A percentile compares a stretch with the other conserved stretches of the same genome.
These are phyloP conservation scores for Drosophila virilis DNA, from an alignment of 1,140 invertebrate species.

Conservation along the genomic window DNA sequence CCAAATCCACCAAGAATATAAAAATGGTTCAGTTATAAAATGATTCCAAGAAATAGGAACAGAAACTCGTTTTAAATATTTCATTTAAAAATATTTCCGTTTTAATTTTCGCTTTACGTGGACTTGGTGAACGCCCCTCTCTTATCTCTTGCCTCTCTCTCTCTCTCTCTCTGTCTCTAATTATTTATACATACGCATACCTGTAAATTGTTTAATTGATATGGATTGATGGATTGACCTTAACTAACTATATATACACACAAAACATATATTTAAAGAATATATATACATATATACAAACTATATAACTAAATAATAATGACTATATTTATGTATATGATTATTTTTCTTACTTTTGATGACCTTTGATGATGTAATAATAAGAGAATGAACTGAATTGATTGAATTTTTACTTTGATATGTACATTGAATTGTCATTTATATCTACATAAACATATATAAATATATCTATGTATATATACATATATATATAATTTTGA, in stretches of 20 bases:
- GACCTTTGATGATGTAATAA: constrained; percentile 80
- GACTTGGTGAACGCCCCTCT: constrained; percentile 72
- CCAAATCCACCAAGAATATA: not conserved
- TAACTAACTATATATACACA: constrained; percentile 36
- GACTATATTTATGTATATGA: constrained; percentile 73
- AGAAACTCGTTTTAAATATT: not conserved
- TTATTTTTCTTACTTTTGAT: constrained; percentile 75
- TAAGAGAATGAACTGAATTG: constrained; percentile 81
- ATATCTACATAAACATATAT: constrained; percentile 41
- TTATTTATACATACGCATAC: constrained; percentile 55
- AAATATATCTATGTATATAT: constrained; percentile 48
- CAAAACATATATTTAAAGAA: constrained; percentile 34
- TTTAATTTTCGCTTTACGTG: constrained; percentile 59
- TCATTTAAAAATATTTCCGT: constrained; percentile 24
- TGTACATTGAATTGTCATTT: constrained; percentile 58
- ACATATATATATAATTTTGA: constrained; percentile 38
- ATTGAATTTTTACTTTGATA: constrained; percentile 79
- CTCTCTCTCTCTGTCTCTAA: constrained; percentile 64
- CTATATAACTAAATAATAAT: constrained; percentile 42
- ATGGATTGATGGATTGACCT: constrained; percentile 59
- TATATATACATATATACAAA: constrained; percentile 55
- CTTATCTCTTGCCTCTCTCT: constrained; percentile 56
- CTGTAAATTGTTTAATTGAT: constrained; percentile 57
- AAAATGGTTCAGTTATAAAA: not conserved
- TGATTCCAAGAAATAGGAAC: not conserved